Percentiles rank a stretch among this genome's conserved stretches.
phyloP scores from a whole-genome alignment of 2,888 invertebrate genomes.

The Phyllotreta cruciferae region DNA sequence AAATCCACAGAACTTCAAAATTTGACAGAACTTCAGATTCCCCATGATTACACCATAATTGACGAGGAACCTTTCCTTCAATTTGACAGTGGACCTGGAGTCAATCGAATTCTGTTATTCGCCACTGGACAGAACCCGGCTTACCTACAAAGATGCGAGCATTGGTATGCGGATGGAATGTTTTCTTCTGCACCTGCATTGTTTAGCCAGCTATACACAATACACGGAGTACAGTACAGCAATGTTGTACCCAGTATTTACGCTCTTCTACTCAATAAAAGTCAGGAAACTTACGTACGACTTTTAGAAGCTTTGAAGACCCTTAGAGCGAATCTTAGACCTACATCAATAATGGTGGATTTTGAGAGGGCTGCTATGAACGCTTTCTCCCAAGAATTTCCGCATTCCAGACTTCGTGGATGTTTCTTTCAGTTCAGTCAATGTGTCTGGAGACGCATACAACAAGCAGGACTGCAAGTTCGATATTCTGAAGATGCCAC shows the following conservation, averaged over 20 bases:
- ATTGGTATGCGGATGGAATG: background rate
- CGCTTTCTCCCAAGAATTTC: slow-evolving; percentile 13
- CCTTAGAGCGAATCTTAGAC: slow-evolving; percentile 7
- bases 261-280: slow-evolving; percentile 11
- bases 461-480: background rate
- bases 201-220: background rate
- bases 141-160: background rate
- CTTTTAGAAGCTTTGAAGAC: slow-evolving; percentile 3
- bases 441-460: background rate
- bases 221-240: slow-evolving; percentile 16
- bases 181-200: background rate
- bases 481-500: background rate
- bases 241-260: slow-evolving; percentile 7
- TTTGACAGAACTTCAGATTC: too few relatives aligned
- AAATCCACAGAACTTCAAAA: too few relatives aligned
- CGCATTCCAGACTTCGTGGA: slow-evolving; percentile 6
- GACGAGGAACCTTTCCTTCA: background rate
- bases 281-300: slow-evolving; percentile 2
- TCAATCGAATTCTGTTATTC: background rate
- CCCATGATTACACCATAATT: background rate
- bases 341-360: slow-evolving; percentile 11
- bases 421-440: slow-evolving; percentile 11
- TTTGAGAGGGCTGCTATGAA: slow-evolving; percentile 15
- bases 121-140: background rate
- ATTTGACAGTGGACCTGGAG: background rate